Evolutionary conservation across 2,888 invertebrate genomes (phyloP).

Genomic region (Ochlodes sylvanus): DNA sequence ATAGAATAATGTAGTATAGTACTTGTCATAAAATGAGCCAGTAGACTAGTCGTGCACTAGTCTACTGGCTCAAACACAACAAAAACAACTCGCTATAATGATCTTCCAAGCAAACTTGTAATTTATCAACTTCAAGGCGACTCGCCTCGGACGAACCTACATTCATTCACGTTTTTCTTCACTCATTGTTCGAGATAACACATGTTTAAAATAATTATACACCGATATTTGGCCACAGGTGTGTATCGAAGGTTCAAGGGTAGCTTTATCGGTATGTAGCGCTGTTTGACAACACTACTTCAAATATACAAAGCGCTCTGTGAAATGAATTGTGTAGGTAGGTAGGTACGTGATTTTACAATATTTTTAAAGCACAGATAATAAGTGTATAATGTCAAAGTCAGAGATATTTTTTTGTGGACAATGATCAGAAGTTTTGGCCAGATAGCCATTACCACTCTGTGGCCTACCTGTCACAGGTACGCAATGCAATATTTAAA

Average conservation of each 20-base stretch:
- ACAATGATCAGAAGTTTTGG: too few species aligned
- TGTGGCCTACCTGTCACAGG: too few species aligned
- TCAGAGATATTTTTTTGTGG: too few species aligned
- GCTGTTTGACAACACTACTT: neutral
- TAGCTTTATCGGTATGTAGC: neutral
- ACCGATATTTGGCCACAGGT: neutral
- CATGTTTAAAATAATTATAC: conserved; percentile 12
- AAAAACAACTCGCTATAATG: conserved; percentile 18
- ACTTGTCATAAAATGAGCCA: conserved; percentile 7
- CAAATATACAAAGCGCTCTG: too few species aligned
- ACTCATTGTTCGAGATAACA: conserved; percentile 23
- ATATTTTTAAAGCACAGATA: too few species aligned
- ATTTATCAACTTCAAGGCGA: conserved; percentile 33
- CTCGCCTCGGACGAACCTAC: conserved; percentile 5
- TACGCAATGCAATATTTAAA: too few species aligned
- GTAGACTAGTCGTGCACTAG: neutral
- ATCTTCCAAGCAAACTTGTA: conserved; percentile 17
- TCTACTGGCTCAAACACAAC: neutral
- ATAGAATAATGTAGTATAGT: neutral
- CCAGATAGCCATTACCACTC: too few species aligned
- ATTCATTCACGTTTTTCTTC: conserved; percentile 33
- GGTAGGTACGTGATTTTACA: neutral
- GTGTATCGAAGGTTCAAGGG: conserved; percentile 2
- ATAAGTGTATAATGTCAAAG: too few species aligned
- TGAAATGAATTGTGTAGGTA: too few species aligned